These are phyloP conservation scores for Oncopodura yosiiana DNA, from an alignment of 1,140 invertebrate species.

Conservation along the genomic window DNA sequence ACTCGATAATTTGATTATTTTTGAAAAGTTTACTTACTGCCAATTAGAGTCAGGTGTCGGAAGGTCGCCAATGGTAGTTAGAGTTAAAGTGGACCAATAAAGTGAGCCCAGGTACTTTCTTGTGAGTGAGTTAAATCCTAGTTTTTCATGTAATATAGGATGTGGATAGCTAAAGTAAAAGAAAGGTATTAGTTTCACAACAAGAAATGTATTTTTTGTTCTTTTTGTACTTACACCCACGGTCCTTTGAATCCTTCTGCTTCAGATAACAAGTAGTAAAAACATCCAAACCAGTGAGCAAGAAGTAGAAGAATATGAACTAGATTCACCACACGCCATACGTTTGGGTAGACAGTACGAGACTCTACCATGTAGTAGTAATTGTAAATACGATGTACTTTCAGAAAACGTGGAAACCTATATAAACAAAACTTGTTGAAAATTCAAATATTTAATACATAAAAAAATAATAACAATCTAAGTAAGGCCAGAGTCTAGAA, in stretches of 20 bases:
- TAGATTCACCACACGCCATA: conserved; percentile 89
- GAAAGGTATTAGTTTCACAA: neutral
- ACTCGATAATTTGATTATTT: too few relatives aligned
- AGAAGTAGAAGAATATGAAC: conserved; percentile 89
- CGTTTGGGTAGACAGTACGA: conserved; percentile 85
- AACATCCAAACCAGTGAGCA: conserved; percentile 95
- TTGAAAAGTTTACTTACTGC: conserved; percentile 95
- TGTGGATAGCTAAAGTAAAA: conserved; percentile 27
- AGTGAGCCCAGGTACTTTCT: conserved; percentile 87
- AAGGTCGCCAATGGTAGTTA: conserved; percentile 92
- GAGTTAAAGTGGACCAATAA: conserved; percentile 90
- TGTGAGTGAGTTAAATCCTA: conserved; percentile 69
- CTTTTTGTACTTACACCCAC: too few relatives aligned
- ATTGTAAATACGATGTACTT: conserved; percentile 77
- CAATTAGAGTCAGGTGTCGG: conserved; percentile 88
- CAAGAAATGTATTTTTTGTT: conserved; percentile 10
- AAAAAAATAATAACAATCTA: neutral
- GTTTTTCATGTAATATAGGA: conserved; percentile 22
- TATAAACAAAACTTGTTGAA: neutral
- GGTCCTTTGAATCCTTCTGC: conserved; percentile 62
- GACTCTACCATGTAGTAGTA: conserved; percentile 96
- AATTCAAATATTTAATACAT: neutral
- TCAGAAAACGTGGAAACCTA: conserved; percentile 66
- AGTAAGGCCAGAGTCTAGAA: conserved; percentile 22
- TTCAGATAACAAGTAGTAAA: conserved; percentile 89